Evolutionary conservation across 1,140 invertebrate species (phyloP).

Genomic region (Drosophila seguyi): DNA sequence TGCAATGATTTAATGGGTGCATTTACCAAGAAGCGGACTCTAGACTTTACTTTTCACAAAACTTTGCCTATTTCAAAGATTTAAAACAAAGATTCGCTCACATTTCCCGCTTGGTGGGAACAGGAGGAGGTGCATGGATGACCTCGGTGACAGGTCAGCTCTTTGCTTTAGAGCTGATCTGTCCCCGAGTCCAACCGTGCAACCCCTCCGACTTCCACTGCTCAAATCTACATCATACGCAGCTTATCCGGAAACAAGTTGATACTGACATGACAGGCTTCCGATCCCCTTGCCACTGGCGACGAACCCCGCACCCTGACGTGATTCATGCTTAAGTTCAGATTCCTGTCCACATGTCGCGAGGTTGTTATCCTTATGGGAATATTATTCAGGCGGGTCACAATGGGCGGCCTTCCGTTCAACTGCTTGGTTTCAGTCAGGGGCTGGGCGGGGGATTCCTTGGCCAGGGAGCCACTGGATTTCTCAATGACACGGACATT

Average conservation of each 20-base stretch:
- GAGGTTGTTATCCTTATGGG: constrained; percentile 70
- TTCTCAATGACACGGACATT: constrained; percentile 41
- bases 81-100: neutral
- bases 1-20: constrained; percentile 68
- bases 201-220: neutral
- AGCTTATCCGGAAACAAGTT: constrained; percentile 67
- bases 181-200: constrained; percentile 8
- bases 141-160: neutral
- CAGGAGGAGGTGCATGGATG: neutral
- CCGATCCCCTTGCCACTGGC: constrained; percentile 2
- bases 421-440: constrained; percentile 55
- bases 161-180: constrained; percentile 11
- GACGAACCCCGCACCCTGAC: constrained; percentile 33
- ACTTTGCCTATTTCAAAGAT: neutral
- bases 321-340: constrained; percentile 42
- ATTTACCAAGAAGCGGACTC: neutral
- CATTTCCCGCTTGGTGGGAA: neutral
- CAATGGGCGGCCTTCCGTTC: constrained; percentile 40
- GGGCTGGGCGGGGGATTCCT: neutral
- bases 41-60: neutral
- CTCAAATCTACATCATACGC: constrained; percentile 46
- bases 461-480: neutral
- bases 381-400: constrained; percentile 60
- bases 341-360: constrained; percentile 26
- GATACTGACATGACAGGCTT: constrained; percentile 61